Evolutionary conservation across 2,113 vertebrate species (phyloP).

Genomic region (Cyanistes caeruleus): DNA sequence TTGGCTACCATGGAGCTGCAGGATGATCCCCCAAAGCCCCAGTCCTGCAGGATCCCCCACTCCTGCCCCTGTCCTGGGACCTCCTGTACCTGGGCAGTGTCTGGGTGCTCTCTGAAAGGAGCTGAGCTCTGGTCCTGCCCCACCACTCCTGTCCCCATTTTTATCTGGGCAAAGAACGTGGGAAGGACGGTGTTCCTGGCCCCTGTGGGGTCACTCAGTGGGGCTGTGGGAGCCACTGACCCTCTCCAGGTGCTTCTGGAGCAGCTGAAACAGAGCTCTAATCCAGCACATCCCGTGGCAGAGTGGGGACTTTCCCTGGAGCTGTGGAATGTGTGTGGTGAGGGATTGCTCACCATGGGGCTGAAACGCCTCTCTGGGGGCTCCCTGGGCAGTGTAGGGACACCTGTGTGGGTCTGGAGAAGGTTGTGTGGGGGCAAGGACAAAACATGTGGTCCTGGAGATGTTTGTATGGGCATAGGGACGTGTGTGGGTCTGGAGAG

Average conservation of each 20-base stretch:
- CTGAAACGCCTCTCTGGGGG: fast-evolving
- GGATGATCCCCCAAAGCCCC: fast-evolving
- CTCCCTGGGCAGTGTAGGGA: background rate
- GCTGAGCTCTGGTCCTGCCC: background rate
- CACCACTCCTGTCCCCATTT: background rate
- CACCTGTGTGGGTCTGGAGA: fast-evolving
- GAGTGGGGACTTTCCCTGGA: background rate
- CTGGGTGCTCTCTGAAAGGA: background rate
- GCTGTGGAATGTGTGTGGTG: background rate
- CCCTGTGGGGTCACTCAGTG: background rate
- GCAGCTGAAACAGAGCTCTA: background rate
- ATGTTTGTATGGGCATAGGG: background rate
- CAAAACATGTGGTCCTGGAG: background rate
- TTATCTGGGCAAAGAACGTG: background rate
- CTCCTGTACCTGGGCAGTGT: background rate
- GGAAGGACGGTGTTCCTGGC: fast-evolving
- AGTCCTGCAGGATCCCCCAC: background rate
- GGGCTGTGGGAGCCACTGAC: background rate
- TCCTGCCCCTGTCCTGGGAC: background rate
- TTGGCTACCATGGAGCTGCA: background rate
- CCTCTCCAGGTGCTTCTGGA: background rate
- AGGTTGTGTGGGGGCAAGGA: background rate
- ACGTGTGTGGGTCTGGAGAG: background rate
- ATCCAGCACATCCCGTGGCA: background rate
- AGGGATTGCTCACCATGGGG: background rate